These are phyloP conservation scores for Hydrotaea diabolus DNA, from an alignment of 2,888 invertebrate genomes.

Conservation along the genomic window DNA sequence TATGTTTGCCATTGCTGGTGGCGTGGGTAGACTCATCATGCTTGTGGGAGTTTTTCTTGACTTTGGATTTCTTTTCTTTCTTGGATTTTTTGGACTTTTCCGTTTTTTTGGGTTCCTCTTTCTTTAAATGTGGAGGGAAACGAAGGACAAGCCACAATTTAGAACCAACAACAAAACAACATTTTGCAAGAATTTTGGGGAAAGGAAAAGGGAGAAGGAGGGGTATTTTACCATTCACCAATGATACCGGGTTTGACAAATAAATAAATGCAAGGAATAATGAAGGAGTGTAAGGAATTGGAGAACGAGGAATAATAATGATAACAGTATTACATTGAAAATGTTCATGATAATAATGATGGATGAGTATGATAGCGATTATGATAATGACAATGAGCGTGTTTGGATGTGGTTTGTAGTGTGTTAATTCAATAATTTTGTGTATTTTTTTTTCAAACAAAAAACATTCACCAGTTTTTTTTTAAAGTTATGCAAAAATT, in stretches of 20 bases:
- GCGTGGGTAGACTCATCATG: conserved; percentile 61
- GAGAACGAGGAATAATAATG: conserved; percentile 6
- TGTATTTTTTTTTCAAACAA: conserved; percentile 41
- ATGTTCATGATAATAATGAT: background rate
- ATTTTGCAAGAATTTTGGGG: background rate
- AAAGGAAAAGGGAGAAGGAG: background rate
- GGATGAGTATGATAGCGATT: background rate
- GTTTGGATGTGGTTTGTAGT: conserved; percentile 17
- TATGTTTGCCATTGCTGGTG: conserved; percentile 67
- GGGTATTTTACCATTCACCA: conserved; percentile 12
- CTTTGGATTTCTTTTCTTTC: conserved; percentile 70
- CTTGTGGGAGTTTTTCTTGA: conserved; percentile 67
- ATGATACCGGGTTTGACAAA: conserved; percentile 8
- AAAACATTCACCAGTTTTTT: conserved; percentile 51
- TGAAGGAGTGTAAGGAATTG: background rate
- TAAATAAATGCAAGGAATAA: conserved; percentile 24
- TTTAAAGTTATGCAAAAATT: conserved; percentile 54
- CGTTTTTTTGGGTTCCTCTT: conserved; percentile 45
- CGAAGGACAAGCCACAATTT: conserved; percentile 13
- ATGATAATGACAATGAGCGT: conserved; percentile 3
- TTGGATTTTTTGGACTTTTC: conserved; percentile 69
- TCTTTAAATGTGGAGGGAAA: conserved; percentile 18
- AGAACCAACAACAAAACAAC: conserved; percentile 14
- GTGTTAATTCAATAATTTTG: conserved; percentile 38
- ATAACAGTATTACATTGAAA: conserved; percentile 38